Percentiles rank a stretch among this genome's conserved stretches.
These are phyloP conservation scores for Coracias cyanogaster DNA, from an alignment of 2,797 vertebrate genomes.

Conservation along the genomic window DNA sequence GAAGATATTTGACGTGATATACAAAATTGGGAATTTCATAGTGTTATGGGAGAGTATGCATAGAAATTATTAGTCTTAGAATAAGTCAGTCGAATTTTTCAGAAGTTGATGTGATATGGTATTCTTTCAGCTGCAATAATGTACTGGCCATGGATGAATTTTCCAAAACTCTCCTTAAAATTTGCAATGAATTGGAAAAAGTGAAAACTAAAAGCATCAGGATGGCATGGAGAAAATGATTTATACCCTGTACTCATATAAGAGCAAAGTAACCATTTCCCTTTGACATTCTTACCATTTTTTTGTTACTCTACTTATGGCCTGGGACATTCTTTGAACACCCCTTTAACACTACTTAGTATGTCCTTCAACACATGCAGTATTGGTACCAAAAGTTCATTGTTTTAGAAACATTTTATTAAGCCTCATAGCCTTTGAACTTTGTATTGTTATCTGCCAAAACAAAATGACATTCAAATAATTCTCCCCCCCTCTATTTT, in stretches of 20 bases:
- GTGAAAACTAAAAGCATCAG: neutral
- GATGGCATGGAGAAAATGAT: neutral
- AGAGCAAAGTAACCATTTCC: neutral
- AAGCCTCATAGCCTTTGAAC: constrained; percentile 38
- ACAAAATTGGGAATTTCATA: neutral
- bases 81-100: neutral
- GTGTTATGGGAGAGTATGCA: neutral
- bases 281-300: neutral
- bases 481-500: neutral
- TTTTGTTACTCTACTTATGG: neutral
- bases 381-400: neutral
- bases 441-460: constrained; percentile 52
- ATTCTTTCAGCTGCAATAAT: neutral
- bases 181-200: neutral
- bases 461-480: constrained; percentile 60
- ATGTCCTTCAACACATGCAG: neutral
- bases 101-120: neutral
- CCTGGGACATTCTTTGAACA: neutral
- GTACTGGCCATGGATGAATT: neutral
- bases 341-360: neutral
- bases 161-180: neutral
- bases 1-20: neutral
- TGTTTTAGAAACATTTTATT: constrained; percentile 39
- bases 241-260: neutral
- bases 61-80: neutral